Percentiles rank a stretch among this genome's conserved stretches.
Evolutionary conservation across 1,140 invertebrate species (phyloP).

Genomic region (Diabrotica virgifera): DNA sequence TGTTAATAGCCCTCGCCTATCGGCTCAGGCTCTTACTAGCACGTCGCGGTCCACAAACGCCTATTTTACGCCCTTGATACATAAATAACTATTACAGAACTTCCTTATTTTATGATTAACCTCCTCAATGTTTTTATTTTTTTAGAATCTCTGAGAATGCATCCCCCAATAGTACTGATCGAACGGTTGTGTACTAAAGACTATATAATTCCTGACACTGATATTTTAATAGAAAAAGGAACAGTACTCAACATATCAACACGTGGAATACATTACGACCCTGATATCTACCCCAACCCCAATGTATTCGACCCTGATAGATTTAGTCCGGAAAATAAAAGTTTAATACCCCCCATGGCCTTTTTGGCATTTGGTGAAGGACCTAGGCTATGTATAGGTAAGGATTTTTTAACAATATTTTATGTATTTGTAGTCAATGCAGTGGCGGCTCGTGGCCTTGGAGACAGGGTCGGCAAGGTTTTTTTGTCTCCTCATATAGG

Average conservation of each 20-base stretch:
- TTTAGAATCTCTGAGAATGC: slow-evolving; percentile 56
- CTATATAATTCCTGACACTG: slow-evolving; percentile 41
- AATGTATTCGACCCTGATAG: slow-evolving; percentile 61
- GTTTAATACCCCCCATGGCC: background rate
- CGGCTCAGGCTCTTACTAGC: no score
- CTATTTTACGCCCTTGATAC: no score
- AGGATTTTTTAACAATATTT: background rate
- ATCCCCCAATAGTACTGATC: slow-evolving; percentile 50
- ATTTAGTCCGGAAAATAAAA: slow-evolving; percentile 49
- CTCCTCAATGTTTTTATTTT: no score
- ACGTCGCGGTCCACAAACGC: no score
- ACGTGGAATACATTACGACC: slow-evolving; percentile 46
- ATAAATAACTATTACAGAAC: no score
- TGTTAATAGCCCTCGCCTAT: no score
- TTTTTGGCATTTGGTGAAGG: slow-evolving; percentile 14
- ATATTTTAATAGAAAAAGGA: slow-evolving; percentile 45
- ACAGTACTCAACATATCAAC: slow-evolving; percentile 44
- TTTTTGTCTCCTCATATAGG: no score
- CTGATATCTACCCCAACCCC: slow-evolving; percentile 56
- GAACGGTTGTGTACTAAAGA: slow-evolving; percentile 54
- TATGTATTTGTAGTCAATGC: no score
- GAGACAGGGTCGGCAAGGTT: no score
- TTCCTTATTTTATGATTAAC: no score
- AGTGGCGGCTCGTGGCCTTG: no score
- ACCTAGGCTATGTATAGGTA: slow-evolving; percentile 13